Base-by-base conservation (phyloP, 2,888 invertebrate species). In the Yponomeuta evonymella region DNA sequence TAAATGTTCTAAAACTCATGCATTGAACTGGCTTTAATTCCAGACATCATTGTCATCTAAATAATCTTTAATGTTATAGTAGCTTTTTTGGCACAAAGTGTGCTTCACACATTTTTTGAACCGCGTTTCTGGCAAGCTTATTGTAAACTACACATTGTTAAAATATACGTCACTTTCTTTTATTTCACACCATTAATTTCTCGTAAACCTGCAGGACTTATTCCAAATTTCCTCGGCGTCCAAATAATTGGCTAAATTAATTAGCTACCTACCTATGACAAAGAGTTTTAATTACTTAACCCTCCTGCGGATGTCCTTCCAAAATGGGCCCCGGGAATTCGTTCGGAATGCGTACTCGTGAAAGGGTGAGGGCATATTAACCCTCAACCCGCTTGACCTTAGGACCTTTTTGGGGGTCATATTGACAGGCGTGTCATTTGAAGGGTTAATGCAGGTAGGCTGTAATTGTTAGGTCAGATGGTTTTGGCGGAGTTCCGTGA, bases 361-460 rank as follows among this genome's bases (percentile, higher is more conserved):
- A 58, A 58, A 58, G 51, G 51, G 51, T 58, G 15, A 58, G 51
- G 51, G 51, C 51, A 58, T 58, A 58, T 58, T 58, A 58, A 58
- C 51, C 51, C 51, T 2, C 51, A 58, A 12, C 23, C 23, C 51
- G 15, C 3, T 15, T 58, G 51, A 58, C 51, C 51, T 58, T 58
- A 58, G 51, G 51, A 15, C 51, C 15, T 12, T 58, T 15, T 3
- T 15, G 15, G 51, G 51, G 51, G 51, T 58, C 51, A 58, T 58
- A 58, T 58, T 58, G 51, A 58, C 51, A 58, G 12, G 51, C 51
- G 15, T 58, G 51, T 58, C 51, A 15, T 58, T 58, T 58, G 15
- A 58, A 15, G 15, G 51, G 51, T 58, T 58, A 15, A 58, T 58
- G 15, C 12, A 58, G 51, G 51, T 58, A 58, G 51, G 51, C 3